Evolutionary conservation across 2,797 vertebrate species (phyloP), one percentile per base, ranked within the genome.

Genomic region (Pangasius djambal): DNA sequence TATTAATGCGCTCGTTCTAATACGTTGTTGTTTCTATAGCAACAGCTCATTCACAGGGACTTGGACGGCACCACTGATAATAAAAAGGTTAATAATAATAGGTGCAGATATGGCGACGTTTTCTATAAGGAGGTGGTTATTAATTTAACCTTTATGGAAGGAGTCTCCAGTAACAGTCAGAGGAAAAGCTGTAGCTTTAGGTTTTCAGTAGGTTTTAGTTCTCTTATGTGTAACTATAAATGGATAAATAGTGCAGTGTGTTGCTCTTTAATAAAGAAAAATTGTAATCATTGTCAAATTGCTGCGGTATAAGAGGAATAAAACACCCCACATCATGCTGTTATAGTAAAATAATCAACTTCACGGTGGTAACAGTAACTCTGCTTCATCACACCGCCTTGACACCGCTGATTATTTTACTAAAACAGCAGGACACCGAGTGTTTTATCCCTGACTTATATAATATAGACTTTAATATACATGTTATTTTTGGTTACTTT

Each of bases 91-190:
- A 16, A 16, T 6, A 15, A 34, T n/a, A n/a, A n/a, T n/a, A n/a
- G 4, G 1, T 0, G 63, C n/a, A 10, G 9, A 28, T 12, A 13
- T n/a, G 63, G 25, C 1, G 10, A n/a, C 0, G 9, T 12, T 31
- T 31, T 67, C 13, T 5, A 1, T 15, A 31, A 31, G 65, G 65
- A 67, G 3, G 1, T 13, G n/a, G 6, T 65, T n/a, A 65, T 12
- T 65, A 0, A 18, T 34, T 37, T 37, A 34, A 2, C 10, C 0
- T 16, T 5, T 67, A 10, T 25, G 61, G 34, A 37, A 37, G 34
- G 31, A 72, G 34, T 72, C 31, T 40, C 6, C 34, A 20, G 7
- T 37, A 20, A 20, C 34, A 31, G 25, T 65, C 61, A n/a, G 65
- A 31, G n/a, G 65, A 6, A 13, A 31, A 67, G 67, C 31, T 18